These are phyloP conservation scores for Itoplectis maculator DNA, from an alignment of 2,888 invertebrate species.

Conservation along the genomic window DNA sequence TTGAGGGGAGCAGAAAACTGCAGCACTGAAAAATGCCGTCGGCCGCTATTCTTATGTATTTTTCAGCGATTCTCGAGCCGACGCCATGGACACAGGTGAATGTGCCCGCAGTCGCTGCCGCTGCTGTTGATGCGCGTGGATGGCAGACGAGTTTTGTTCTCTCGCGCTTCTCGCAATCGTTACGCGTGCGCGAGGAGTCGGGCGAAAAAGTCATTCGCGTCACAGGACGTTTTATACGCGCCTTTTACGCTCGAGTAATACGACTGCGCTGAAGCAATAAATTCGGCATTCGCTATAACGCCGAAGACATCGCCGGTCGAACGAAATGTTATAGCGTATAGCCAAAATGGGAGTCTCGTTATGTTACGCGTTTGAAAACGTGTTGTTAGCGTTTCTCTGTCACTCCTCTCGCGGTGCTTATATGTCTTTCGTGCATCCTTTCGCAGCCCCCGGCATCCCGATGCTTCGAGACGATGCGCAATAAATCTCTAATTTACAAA, in stretches of 20 bases:
- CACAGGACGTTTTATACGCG: slow-evolving; percentile 22
- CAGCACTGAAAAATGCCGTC: slow-evolving; percentile 45
- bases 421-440: too few relatives aligned
- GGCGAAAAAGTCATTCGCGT: slow-evolving; percentile 20
- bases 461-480: background rate
- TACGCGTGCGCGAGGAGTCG: slow-evolving; percentile 4
- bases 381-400: background rate
- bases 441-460: too few relatives aligned
- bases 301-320: background rate
- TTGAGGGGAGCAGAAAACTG: slow-evolving; percentile 12
- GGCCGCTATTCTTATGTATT: slow-evolving; percentile 45
- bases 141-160: slow-evolving; percentile 49
- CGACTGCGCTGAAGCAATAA: background rate
- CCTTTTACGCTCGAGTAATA: background rate
- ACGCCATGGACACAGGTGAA: slow-evolving; percentile 45
- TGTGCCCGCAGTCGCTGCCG: too few relatives aligned
- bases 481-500: too few relatives aligned
- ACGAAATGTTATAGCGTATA: background rate
- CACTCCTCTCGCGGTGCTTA: background rate
- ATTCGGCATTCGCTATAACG: background rate
- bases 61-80: slow-evolving; percentile 45
- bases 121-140: slow-evolving; percentile 21
- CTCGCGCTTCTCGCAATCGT: slow-evolving; percentile 44
- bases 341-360: background rate
- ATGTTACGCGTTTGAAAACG: background rate